These are phyloP conservation scores for Oscheius sp. DNA, from an alignment of 2,888 invertebrate genomes.

Conservation along the genomic window DNA sequence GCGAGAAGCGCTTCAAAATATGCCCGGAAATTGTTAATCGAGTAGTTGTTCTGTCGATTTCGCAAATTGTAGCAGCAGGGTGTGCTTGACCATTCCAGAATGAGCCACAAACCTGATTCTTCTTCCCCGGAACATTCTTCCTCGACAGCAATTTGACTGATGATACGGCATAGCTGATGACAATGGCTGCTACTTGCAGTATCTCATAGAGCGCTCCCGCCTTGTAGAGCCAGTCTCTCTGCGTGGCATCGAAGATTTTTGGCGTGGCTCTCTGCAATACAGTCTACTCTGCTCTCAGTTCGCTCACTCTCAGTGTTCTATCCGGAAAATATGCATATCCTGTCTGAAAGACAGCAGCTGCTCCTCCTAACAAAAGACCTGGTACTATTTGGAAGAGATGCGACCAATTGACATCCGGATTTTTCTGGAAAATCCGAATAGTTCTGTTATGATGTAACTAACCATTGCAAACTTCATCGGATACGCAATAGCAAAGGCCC, in stretches of 20 bases:
- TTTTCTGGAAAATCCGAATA: background rate
- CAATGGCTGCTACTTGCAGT: background rate
- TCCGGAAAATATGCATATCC: slow-evolving; percentile 4
- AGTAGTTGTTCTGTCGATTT: too few species aligned
- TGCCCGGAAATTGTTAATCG: too few species aligned
- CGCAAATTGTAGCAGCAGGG: too few species aligned
- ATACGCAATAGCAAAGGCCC: slow-evolving; percentile 22
- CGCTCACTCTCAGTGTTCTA: background rate
- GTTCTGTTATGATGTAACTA: background rate
- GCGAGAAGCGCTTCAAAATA: too few species aligned
- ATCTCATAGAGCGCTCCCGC: slow-evolving; percentile 7
- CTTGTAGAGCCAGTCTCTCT: slow-evolving; percentile 5
- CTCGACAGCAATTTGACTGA: slow-evolving; percentile 9
- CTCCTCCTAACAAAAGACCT: background rate
- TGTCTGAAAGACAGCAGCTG: slow-evolving; percentile 7
- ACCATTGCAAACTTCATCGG: slow-evolving; percentile 24
- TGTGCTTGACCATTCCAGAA: too few species aligned
- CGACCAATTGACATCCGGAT: slow-evolving; percentile 15
- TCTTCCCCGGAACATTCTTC: background rate
- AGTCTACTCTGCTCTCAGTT: background rate
- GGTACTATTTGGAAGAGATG: slow-evolving; percentile 25
- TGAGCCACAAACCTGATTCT: background rate
- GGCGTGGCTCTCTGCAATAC: slow-evolving; percentile 16
- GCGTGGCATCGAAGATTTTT: slow-evolving; percentile 5
- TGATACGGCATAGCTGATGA: slow-evolving; percentile 3